Base-by-base conservation (phyloP, 92 coral and sea anemone species). In the Siderastrea siderea region DNA sequence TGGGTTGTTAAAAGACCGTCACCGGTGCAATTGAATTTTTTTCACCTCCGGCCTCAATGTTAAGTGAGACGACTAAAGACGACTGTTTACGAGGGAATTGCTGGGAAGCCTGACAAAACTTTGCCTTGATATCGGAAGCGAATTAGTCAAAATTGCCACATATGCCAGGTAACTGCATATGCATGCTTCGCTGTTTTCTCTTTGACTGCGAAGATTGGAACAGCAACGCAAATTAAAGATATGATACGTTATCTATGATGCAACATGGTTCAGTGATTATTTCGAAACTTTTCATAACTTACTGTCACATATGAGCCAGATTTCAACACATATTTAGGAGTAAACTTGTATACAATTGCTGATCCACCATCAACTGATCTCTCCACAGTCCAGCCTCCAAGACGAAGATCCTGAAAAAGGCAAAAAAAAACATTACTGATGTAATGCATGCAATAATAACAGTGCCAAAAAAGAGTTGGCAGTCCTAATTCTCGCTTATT, bases 341-440 rank as follows among this genome's bases (percentile, higher is more conserved):
- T 96, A 66, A 96, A 96, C 90, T 92, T 96, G 81, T 96, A 96
- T 58, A 91, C 92, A 80, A 92, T 78, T 1, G 99, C 96, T 47
- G 90, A 84, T 62, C 92, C 91, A 48, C 81, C 87, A 74, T 88
- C 96, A 11, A 96, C 96, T 70, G 86, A 92, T 77, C 98, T 87
- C 44, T 94, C 94, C 26, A 96, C 82, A n/a, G 90, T 96, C 96
- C 95, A 96, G 1, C 98, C 98, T 54, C 98, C 98, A 77, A 96
- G 83, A 10, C 93, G 84, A 71, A 90, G 92, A 87, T 96, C 98
- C 98, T 96, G 83, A 14, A 43, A 50, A 7, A 60, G 14, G 1
- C 9, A 60, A 60, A 13, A 60, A 60, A 60, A 8, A 8, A 60
- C 65, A 60, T 52, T 9, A n/a, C 51, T 47, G 44, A 62, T 26